Percentiles rank a stretch among this genome's conserved stretches.
phyloP scores from a whole-genome alignment of 2,797 vertebrate genomes.

The Brotula barbata region DNA sequence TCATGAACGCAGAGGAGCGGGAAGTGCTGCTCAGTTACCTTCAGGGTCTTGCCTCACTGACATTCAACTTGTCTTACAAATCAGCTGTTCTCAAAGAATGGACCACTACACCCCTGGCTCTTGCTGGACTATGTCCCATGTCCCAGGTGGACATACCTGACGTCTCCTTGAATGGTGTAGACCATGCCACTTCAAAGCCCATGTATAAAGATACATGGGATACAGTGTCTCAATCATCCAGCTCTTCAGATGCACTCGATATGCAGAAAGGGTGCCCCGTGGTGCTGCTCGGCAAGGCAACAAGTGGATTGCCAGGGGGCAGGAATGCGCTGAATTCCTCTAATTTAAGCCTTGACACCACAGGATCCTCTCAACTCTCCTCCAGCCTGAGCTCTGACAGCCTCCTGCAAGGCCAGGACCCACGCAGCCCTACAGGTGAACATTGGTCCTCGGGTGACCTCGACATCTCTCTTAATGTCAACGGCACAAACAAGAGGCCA shows the following conservation, averaged over 20 bases:
- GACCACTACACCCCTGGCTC: conserved; percentile 91
- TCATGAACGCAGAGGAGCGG: conserved; percentile 88
- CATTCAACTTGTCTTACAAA: conserved; percentile 93
- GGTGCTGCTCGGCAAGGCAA: conserved; percentile 7
- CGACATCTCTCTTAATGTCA: conserved; percentile 58
- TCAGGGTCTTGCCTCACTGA: conserved; percentile 89
- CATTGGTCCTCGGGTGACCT: conserved; percentile 78
- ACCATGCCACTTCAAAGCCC: conserved; percentile 49
- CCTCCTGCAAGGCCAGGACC: conserved; percentile 75
- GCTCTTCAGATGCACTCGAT: conserved; percentile 82
- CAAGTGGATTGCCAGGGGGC: conserved; percentile 51
- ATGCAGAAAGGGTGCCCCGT: conserved; percentile 58
- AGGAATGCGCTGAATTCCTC: conserved; percentile 80
- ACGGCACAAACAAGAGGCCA: conserved; percentile 65
- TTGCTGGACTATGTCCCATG: conserved; percentile 88
- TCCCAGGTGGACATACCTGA: conserved; percentile 72
- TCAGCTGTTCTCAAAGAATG: conserved; percentile 93
- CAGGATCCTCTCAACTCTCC: conserved; percentile 89
- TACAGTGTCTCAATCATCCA: conserved; percentile 86
- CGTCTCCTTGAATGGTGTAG: conserved; percentile 46
- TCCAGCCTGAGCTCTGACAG: conserved; percentile 92
- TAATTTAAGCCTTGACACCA: conserved; percentile 89
- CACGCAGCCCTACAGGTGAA: conserved; percentile 78
- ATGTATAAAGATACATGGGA: conserved; percentile 84
- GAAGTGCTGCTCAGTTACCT: conserved; percentile 94